Conservation (phyloP, 23 tunicate species). For the Botrylloides violaceus region DNA sequence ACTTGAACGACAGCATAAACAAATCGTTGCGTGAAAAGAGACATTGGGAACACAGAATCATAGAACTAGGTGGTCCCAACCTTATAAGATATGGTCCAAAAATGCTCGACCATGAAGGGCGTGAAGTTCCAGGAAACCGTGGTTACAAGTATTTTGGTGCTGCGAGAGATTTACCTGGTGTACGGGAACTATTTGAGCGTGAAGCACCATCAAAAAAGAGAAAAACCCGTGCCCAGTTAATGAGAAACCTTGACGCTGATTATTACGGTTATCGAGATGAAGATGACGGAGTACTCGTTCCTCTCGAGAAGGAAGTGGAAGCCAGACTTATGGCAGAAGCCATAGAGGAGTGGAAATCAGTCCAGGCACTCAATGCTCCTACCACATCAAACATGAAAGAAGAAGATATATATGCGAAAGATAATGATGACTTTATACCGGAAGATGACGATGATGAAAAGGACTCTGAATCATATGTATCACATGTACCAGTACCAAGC, state of each 20-base stretch:
- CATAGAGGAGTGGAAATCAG: slow-evolving; percentile 51
- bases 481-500: slow-evolving; percentile 98
- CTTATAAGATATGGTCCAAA: slow-evolving; percentile 77
- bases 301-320: slow-evolving; percentile 80
- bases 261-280: slow-evolving; percentile 99
- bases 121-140: slow-evolving; percentile 89
- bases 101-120: slow-evolving; percentile 98
- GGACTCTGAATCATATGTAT: slow-evolving; percentile 71
- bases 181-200: slow-evolving; percentile 79
- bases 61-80: slow-evolving; percentile 90
- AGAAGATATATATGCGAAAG: slow-evolving; percentile 50
- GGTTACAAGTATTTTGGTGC: slow-evolving; percentile 99
- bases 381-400: slow-evolving; percentile 37
- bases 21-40: slow-evolving; percentile 90
- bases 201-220: slow-evolving; percentile 64
- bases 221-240: slow-evolving; percentile 83
- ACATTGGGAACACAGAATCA: slow-evolving; percentile 95
- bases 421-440: slow-evolving; percentile 28
- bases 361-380: not conserved
- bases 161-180: slow-evolving; percentile 98
- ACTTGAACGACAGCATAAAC: slow-evolving; percentile 98
- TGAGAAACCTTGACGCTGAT: slow-evolving; percentile 93
- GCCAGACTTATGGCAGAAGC: slow-evolving; percentile 66
- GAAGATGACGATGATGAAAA: slow-evolving; percentile 48
- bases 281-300: slow-evolving; percentile 95